These are phyloP conservation scores for Platycheirus rosarum DNA, from an alignment of 2,888 invertebrate genomes.

Conservation along the genomic window DNA sequence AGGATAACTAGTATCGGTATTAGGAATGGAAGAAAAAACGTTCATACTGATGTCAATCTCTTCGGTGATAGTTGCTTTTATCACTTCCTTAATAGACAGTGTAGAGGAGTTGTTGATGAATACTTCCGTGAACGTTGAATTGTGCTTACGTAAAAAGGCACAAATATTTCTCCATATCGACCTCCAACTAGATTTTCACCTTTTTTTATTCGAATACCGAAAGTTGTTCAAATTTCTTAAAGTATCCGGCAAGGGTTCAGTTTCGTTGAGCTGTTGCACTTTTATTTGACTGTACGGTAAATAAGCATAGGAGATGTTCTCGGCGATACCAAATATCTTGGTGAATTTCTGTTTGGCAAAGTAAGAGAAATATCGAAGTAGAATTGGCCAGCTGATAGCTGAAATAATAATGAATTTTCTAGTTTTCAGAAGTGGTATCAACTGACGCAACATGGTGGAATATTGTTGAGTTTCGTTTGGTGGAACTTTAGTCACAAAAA, in stretches of 20 bases:
- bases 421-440: not conserved
- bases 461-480: not conserved
- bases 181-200: conserved; percentile 8
- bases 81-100: not conserved
- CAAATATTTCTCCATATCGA: not conserved
- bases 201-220: conserved; percentile 3
- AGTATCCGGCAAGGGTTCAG: not conserved
- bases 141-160: conserved; percentile 13
- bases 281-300: not conserved
- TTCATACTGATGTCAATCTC: conserved; percentile 10
- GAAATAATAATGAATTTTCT: conserved; percentile 2
- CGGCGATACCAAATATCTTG: not conserved
- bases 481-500: not conserved
- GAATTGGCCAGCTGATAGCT: not conserved
- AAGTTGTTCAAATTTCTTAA: not conserved
- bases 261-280: not conserved
- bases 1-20: not conserved
- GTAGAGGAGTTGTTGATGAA: conserved; percentile 3
- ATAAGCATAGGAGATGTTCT: not conserved
- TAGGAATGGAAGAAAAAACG: not conserved
- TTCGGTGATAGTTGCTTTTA: not conserved
- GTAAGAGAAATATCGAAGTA: not conserved
- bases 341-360: conserved; percentile 2
- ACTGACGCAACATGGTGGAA: not conserved
- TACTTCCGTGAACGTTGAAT: conserved; percentile 30